These are phyloP conservation scores for Dendroctonus valens DNA, from an alignment of 1,140 invertebrate species.

Conservation along the genomic window DNA sequence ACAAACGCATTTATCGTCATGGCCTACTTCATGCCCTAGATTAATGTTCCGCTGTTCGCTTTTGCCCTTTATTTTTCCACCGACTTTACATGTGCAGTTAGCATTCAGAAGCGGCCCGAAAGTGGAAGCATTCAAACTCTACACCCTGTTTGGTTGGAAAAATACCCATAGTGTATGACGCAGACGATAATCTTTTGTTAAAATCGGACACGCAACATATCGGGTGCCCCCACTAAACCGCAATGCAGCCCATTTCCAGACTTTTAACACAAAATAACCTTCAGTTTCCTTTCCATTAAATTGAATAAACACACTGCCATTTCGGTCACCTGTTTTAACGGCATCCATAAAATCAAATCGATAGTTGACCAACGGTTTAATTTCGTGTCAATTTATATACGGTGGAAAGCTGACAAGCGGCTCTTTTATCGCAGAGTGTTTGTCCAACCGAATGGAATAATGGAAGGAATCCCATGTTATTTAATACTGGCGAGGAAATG, in stretches of 20 bases:
- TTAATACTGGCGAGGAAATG: too few relatives aligned
- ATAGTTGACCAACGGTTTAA: not conserved
- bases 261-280: conserved; percentile 1
- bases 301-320: conserved; percentile 4
- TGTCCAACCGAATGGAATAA: too few relatives aligned
- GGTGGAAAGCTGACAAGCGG: too few relatives aligned
- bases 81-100: conserved; percentile 1
- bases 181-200: conserved; percentile 36
- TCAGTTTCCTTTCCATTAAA: conserved; percentile 9
- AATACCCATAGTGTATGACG: conserved; percentile 35
- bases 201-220: conserved; percentile 38
- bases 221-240: conserved; percentile 32
- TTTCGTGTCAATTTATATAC: too few relatives aligned
- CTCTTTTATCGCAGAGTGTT: too few relatives aligned
- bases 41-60: conserved; percentile 5
- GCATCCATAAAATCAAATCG: not conserved
- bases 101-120: not conserved
- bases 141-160: conserved; percentile 20
- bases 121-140: conserved; percentile 8
- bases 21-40: conserved; percentile 16
- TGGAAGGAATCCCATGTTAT: too few relatives aligned
- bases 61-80: conserved; percentile 8
- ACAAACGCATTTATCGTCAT: conserved; percentile 12
- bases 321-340: conserved; percentile 4
- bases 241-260: conserved; percentile 36